Base-by-base conservation (phyloP, 2,797 vertebrate species). In the Sebastes minor region DNA sequence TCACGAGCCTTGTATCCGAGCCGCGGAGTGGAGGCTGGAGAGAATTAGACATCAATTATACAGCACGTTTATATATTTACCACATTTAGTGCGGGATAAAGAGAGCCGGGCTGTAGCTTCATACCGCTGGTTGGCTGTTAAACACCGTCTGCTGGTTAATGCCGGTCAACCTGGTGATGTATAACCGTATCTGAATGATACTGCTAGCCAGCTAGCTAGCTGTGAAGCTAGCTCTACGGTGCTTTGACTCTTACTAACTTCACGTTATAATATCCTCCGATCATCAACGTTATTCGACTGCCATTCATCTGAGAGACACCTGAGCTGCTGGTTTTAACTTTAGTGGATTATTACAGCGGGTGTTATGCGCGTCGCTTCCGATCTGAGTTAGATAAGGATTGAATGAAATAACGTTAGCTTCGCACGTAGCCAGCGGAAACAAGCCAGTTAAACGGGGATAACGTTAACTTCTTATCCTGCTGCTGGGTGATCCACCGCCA, bases 341-440 rank as follows among this genome's bases (percentile, higher is more conserved):
- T 2, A 6, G 28, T 27, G 9, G 18, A 7, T 20, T 14, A 3
- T 65, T 61, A 18, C 62, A 18, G 14, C 55, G 32, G 25, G 49
- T 83, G 61, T 69, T 66, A 35, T 16, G 68, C 25, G 71, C 67
- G 46, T 76, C 64, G 82, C 77, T 62, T 86, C 63, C 87, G 57
- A 76, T 83, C 79, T 62, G 62, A 84, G 76, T 76, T 62, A 73
- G 81, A 77, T 62, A 75, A 71, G 91, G 90, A 93, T 95, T 96
- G 95, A 96, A 96, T 95, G 95, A 95, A 95, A 91, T 91, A 87
- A 85, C 85, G 73, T 81, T 90, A 91, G 91, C 91, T 88, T 53
- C 62, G 64, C 79, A 46, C 35, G 12, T 78, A 88, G 88, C 82
- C 85, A 91, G 81, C 93, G 93, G 92, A 95, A 94, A 93, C 93